Percentiles rank a stretch among this genome's conserved stretches.
Conservation (phyloP, 1,140 invertebrate genomes). For the Zaprionus nigranus region DNA sequence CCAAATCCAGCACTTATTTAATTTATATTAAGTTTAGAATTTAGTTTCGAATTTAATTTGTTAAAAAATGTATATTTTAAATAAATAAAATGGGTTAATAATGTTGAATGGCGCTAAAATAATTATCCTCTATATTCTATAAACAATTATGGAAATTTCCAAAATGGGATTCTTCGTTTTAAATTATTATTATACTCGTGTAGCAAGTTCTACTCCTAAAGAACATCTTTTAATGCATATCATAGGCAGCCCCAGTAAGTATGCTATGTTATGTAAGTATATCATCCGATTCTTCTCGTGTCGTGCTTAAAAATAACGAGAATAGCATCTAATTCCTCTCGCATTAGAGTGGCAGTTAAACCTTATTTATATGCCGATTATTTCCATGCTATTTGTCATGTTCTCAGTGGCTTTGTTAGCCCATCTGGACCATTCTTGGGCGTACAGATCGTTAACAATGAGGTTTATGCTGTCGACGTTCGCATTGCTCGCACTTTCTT, state of each 20-base stretch:
- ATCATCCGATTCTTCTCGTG: background rate
- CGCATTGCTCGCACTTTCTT: constrained; percentile 1
- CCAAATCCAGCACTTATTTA: no score
- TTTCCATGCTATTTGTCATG: background rate
- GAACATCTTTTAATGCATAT: background rate
- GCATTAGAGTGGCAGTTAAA: background rate
- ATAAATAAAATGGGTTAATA: no score
- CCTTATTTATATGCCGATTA: constrained; percentile 4
- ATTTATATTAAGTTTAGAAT: no score
- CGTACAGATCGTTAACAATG: constrained; percentile 32
- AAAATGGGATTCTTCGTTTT: no score
- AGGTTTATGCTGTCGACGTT: constrained; percentile 19
- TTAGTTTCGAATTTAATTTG: no score
- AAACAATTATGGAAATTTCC: no score
- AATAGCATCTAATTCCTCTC: background rate
- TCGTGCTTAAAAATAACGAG: background rate
- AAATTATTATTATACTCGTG: no score
- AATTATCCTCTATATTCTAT: no score
- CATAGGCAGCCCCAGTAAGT: background rate
- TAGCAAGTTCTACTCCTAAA: background rate
- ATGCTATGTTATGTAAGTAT: background rate
- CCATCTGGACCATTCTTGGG: constrained; percentile 30
- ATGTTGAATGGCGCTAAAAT: no score
- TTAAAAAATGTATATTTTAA: no score
- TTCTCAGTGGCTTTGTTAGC: background rate